A percentile compares a stretch with the other conserved stretches of the same genome.
phyloP scores from a whole-genome alignment of 1,140 invertebrate species.

The Solenopsis fugax region DNA sequence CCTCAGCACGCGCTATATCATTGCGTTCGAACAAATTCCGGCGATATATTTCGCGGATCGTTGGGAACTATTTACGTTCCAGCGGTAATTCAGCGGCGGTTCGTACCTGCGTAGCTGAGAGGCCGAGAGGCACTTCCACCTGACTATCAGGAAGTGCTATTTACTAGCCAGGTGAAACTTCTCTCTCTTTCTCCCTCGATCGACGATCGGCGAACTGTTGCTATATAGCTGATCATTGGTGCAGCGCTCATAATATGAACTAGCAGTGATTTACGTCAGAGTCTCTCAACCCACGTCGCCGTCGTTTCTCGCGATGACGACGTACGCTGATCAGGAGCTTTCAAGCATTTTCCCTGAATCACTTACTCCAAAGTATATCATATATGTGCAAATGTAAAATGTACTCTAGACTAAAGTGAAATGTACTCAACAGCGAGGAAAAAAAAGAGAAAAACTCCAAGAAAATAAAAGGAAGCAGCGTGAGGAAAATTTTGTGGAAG shows the following conservation, averaged over 20 bases:
- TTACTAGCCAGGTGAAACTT: conserved; percentile 66
- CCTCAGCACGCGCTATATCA: neutral
- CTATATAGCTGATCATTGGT: conserved; percentile 40
- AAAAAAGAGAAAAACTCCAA: neutral
- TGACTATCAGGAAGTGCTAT: conserved; percentile 68
- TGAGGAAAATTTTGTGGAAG: neutral
- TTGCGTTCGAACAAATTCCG: conserved; percentile 36
- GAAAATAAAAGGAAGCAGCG: neutral
- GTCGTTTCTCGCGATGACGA: conserved; percentile 5
- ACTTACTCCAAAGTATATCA: conserved; percentile 7
- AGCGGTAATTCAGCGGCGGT: neutral
- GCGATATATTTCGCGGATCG: conserved; percentile 51
- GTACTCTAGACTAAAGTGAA: neutral
- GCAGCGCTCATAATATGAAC: conserved; percentile 52
- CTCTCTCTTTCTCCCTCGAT: conserved; percentile 22
- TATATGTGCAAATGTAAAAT: neutral
- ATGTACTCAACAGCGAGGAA: neutral
- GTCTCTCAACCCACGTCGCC: conserved; percentile 40
- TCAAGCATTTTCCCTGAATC: conserved; percentile 26
- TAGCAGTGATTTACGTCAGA: conserved; percentile 50
- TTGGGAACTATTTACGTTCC: conserved; percentile 52
- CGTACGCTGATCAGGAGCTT: conserved; percentile 26
- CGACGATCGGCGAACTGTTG: conserved; percentile 47
- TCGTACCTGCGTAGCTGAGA: conserved; percentile 12
- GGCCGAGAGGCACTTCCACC: conserved; percentile 47